Percentiles rank a stretch among this genome's conserved stretches.
phyloP scores from a whole-genome alignment of 2,888 invertebrate species.

The Thera britannica region DNA sequence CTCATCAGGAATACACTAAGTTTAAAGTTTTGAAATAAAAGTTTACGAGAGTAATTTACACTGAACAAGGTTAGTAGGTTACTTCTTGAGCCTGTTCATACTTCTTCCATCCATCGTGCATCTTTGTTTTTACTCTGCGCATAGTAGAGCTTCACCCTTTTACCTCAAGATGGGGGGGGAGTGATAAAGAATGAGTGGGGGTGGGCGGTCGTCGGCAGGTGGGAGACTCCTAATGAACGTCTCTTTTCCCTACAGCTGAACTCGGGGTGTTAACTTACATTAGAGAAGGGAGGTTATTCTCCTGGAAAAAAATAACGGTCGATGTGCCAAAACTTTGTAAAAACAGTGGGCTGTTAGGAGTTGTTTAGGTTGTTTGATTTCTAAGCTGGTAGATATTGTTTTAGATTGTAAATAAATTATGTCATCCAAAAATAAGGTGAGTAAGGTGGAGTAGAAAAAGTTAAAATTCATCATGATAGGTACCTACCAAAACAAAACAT shows the following conservation, averaged over 20 bases:
- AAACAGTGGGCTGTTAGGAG: background rate
- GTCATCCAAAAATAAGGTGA: no score
- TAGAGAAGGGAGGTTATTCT: slow-evolving; percentile 24
- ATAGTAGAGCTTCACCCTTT: slow-evolving; percentile 33
- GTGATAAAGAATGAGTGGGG: slow-evolving; percentile 29
- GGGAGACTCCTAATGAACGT: slow-evolving; percentile 40
- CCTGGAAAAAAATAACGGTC: slow-evolving; percentile 21
- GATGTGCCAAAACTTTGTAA: slow-evolving; percentile 15
- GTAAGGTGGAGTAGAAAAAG: no score
- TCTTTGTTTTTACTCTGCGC: slow-evolving; percentile 21
- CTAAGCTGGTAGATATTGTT: no score
- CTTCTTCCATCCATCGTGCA: slow-evolving; percentile 1
- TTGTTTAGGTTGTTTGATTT: background rate
- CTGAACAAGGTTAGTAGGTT: background rate
- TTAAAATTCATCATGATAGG: background rate
- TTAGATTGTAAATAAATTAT: no score
- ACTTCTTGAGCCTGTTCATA: slow-evolving; percentile 14
- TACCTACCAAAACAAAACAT: slow-evolving; percentile 5
- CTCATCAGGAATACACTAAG: background rate
- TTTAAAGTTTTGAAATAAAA: background rate
- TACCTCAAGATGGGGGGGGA: slow-evolving; percentile 28
- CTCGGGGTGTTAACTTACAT: slow-evolving; percentile 31
- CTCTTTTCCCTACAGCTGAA: slow-evolving; percentile 37
- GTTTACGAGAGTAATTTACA: background rate
- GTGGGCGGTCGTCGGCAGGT: slow-evolving; percentile 35